A percentile compares a stretch with the other conserved stretches of the same genome.
These are phyloP conservation scores for Alviniconcha marisindica DNA, from an alignment of 1,140 invertebrate genomes.

Conservation along the genomic window DNA sequence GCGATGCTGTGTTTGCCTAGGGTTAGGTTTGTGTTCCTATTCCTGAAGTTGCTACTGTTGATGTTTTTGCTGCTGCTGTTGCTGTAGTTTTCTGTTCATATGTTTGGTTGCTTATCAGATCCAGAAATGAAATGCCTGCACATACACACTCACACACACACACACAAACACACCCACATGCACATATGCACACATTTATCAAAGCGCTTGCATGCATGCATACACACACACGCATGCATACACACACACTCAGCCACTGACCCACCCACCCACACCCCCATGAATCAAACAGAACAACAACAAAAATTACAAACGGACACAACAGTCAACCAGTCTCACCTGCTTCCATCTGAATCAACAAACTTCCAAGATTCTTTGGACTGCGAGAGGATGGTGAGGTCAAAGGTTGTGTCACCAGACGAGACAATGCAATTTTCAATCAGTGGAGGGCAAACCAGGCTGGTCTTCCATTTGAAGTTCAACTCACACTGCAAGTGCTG, in stretches of 20 bases:
- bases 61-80: no score
- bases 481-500: slow-evolving; percentile 60
- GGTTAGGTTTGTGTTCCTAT: no score
- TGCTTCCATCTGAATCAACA: not conserved
- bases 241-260: not conserved
- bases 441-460: slow-evolving; percentile 63
- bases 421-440: slow-evolving; percentile 55
- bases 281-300: no score
- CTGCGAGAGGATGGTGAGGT: slow-evolving; percentile 62
- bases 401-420: slow-evolving; percentile 56
- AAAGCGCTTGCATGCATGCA: not conserved
- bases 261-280: slow-evolving; percentile 4
- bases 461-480: slow-evolving; percentile 70
- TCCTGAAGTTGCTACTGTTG: no score
- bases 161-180: not conserved
- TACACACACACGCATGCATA: not conserved
- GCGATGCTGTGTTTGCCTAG: no score
- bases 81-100: no score
- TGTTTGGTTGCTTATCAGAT: no score
- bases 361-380: slow-evolving; percentile 60
- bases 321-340: no score
- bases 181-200: not conserved
- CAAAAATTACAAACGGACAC: no score
- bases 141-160: not conserved
- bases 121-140: no score